These are phyloP conservation scores for Drosophila infuscata DNA, from an alignment of 2,888 invertebrate species.

Conservation along the genomic window DNA sequence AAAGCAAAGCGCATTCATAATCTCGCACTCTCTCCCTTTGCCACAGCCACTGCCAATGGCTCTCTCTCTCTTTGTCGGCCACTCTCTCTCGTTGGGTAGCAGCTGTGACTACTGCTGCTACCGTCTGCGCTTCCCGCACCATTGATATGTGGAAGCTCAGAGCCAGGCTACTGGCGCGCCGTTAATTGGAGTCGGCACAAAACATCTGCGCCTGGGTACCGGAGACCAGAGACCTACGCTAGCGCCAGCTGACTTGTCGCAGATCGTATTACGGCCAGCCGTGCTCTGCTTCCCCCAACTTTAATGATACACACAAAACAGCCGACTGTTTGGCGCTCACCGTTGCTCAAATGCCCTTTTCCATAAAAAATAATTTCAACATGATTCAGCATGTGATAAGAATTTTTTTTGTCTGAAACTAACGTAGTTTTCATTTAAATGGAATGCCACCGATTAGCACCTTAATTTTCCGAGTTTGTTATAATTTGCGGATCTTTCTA, in stretches of 20 bases:
- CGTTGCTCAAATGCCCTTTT: slow-evolving; percentile 35
- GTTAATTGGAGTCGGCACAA: slow-evolving; percentile 56
- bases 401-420: too few relatives aligned
- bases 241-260: slow-evolving; percentile 73
- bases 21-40: slow-evolving; percentile 1
- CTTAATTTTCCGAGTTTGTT: not conserved
- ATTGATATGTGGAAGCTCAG: slow-evolving; percentile 42
- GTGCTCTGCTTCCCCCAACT: slow-evolving; percentile 22
- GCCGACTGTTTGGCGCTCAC: slow-evolving; percentile 1
- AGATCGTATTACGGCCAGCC: slow-evolving; percentile 55
- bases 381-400: not conserved
- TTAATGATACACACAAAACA: slow-evolving; percentile 1
- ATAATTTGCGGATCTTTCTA: not conserved
- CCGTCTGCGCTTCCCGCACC: slow-evolving; percentile 30
- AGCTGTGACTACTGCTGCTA: slow-evolving; percentile 51
- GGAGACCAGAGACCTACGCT: slow-evolving; percentile 25
- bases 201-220: slow-evolving; percentile 54
- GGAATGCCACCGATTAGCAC: not conserved
- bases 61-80: slow-evolving; percentile 13
- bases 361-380: not conserved
- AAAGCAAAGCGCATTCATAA: slow-evolving; percentile 31
- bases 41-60: not conserved
- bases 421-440: not conserved
- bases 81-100: slow-evolving; percentile 9
- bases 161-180: slow-evolving; percentile 34